Percentiles rank a stretch among this genome's conserved stretches.
Evolutionary conservation across 2,113 vertebrate genomes (phyloP).

Genomic region (Oncorhynchus masou): DNA sequence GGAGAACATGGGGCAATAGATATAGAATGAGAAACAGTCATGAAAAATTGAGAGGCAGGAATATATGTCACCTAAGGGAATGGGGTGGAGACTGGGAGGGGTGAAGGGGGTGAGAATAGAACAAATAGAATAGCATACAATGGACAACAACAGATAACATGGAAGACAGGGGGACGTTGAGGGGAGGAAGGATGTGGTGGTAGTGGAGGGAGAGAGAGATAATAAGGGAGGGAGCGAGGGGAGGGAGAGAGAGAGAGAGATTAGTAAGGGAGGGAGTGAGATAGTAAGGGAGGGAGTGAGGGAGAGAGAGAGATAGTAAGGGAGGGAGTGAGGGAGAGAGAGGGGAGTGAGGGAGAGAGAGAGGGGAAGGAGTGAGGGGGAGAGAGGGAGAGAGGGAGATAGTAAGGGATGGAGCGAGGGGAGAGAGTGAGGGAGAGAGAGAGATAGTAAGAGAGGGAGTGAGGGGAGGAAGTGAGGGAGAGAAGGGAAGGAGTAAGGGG

Average conservation of each 20-base stretch:
- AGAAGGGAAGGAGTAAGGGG: conserved; percentile 11
- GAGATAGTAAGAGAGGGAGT: conserved; percentile 18
- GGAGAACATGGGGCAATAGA: not conserved
- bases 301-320: conserved; percentile 25
- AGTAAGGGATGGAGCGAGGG: conserved; percentile 23
- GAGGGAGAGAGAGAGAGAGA: not conserved
- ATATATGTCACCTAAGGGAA: conserved; percentile 19
- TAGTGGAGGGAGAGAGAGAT: conserved; percentile 41
- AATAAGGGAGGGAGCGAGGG: conserved; percentile 8
- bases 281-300: not conserved
- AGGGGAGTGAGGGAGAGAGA: conserved; percentile 16
- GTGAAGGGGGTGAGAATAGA: not conserved
- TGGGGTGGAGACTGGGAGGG: not conserved
- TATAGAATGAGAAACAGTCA: not conserved
- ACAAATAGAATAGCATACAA: conserved; percentile 19
- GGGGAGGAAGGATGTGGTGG: conserved; percentile 39
- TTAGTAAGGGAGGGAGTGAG: not conserved
- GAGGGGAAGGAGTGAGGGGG: conserved; percentile 13
- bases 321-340: not conserved
- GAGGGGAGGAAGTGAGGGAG: conserved; percentile 41
- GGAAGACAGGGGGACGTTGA: conserved; percentile 43
- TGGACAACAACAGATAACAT: conserved; percentile 49
- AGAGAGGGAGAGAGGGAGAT: not conserved
- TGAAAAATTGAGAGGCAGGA: not conserved
- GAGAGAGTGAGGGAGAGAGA: conserved; percentile 39